Percentiles rank a stretch among this genome's conserved stretches.
These are phyloP conservation scores for Lates japonicus DNA, from an alignment of 2,797 vertebrate genomes.

Conservation along the genomic window DNA sequence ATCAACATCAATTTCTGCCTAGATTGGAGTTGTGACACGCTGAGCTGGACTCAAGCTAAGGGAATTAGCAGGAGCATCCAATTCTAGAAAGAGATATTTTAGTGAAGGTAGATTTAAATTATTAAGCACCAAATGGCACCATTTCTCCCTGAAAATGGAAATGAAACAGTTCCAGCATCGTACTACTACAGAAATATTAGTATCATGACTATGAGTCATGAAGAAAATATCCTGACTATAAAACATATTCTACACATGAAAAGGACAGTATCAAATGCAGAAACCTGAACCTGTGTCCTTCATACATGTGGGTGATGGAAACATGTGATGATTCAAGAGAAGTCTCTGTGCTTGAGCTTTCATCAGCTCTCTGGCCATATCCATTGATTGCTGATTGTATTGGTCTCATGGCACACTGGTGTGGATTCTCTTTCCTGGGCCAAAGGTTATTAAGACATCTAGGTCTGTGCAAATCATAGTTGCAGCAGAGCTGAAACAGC, in stretches of 20 bases:
- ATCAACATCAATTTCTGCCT: constrained; percentile 86
- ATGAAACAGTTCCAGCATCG: constrained; percentile 20
- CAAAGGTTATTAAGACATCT: neutral
- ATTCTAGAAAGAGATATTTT: constrained; percentile 70
- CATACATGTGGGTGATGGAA: neutral
- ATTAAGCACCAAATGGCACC: constrained; percentile 42
- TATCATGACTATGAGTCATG: neutral
- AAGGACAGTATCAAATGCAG: neutral
- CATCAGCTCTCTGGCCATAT: neutral
- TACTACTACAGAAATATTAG: constrained; percentile 26
- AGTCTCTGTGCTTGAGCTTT: neutral
- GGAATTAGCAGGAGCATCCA: constrained; percentile 86
- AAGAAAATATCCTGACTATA: neutral
- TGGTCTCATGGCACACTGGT: neutral
- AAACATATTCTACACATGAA: neutral
- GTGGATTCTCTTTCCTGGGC: neutral
- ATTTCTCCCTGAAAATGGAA: constrained; percentile 13
- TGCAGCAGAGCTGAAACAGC: neutral
- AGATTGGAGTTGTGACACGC: constrained; percentile 85
- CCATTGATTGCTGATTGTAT: neutral
- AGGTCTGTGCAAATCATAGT: neutral
- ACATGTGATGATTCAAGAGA: neutral
- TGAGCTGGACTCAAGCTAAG: constrained; percentile 83
- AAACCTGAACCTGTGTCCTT: neutral
- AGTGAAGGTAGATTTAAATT: constrained; percentile 52